Conservation (phyloP, 2,888 invertebrate species). For the Drosophila parthenogenetica region DNA sequence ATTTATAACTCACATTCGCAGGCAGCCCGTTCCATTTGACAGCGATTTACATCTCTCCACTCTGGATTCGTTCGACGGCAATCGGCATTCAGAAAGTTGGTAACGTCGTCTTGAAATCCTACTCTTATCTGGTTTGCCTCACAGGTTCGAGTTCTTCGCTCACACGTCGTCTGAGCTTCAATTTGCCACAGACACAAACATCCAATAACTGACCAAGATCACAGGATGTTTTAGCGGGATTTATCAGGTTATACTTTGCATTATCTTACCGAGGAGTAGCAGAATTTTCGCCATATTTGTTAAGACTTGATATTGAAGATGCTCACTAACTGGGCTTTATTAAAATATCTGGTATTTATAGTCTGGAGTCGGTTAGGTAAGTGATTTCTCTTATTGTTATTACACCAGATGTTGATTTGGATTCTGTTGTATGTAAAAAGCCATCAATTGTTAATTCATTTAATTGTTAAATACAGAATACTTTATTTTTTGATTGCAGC, state of each 20-base stretch:
- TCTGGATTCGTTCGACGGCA: constrained; percentile 7
- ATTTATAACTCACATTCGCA: constrained; percentile 53
- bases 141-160: constrained; percentile 24
- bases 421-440: neutral
- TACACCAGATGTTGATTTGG: neutral
- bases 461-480: neutral
- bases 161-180: constrained; percentile 30
- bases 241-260: no score
- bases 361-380: neutral
- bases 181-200: constrained; percentile 40
- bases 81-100: constrained; percentile 1
- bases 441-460: constrained; percentile 22
- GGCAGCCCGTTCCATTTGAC: constrained; percentile 46
- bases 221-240: no score
- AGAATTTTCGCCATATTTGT: neutral
- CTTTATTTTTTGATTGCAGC: constrained; percentile 10
- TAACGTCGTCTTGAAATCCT: constrained; percentile 22
- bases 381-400: neutral
- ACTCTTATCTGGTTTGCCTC: neutral
- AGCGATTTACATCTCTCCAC: constrained; percentile 57
- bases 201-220: constrained; percentile 26
- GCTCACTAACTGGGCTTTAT: neutral
- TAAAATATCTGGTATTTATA: neutral
- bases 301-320: neutral
- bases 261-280: constrained; percentile 51